Conservation (phyloP, 2,888 invertebrate species). For the Griposia aprilina region DNA sequence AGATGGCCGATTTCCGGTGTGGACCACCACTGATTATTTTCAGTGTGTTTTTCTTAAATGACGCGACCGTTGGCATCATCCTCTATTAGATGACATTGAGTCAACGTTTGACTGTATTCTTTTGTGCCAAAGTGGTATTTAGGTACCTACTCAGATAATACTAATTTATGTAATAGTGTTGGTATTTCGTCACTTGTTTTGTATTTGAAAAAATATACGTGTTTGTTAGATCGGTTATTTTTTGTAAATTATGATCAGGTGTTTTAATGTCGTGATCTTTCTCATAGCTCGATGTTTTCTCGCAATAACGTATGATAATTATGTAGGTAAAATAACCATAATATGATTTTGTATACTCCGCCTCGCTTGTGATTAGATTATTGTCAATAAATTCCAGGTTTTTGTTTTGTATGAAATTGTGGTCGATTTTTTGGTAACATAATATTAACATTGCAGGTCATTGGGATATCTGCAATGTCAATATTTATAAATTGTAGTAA, state of each 20-base stretch:
- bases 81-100: conserved; percentile 64
- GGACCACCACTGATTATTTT: conserved; percentile 73
- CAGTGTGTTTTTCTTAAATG: conserved; percentile 72
- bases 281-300: neutral
- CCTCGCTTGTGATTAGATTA: neutral
- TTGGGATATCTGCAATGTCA: too few relatives aligned
- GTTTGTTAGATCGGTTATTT: neutral
- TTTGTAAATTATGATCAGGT: neutral
- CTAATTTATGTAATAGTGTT: conserved; percentile 31
- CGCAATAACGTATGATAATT: neutral
- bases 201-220: neutral
- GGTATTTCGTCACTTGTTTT: conserved; percentile 21
- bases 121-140: conserved; percentile 49
- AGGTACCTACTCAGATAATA: conserved; percentile 14
- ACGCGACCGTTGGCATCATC: conserved; percentile 64
- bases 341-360: neutral
- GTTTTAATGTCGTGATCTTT: neutral
- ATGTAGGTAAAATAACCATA: neutral
- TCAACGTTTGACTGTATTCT: conserved; percentile 42
- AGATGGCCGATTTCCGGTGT: conserved; percentile 73
- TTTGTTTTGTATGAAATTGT: too few relatives aligned
- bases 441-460: too few relatives aligned
- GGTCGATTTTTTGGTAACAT: too few relatives aligned
- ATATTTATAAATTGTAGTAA: too few relatives aligned
- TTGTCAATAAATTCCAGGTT: neutral